phyloP scores from a whole-genome alignment of 2,113 vertebrate species.

The Callopanchax toddi region DNA sequence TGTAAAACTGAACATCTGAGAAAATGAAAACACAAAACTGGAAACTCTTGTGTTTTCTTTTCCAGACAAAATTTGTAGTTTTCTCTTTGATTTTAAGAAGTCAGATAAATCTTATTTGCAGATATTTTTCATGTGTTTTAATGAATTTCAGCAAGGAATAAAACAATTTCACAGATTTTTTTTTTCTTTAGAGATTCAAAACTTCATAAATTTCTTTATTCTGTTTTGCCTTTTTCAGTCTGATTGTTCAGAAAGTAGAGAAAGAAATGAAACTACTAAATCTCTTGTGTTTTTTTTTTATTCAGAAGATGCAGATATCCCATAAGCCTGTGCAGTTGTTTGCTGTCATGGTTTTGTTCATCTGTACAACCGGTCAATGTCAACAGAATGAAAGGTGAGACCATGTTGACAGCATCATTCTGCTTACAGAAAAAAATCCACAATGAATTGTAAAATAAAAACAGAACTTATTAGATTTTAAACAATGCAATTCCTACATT shows the following conservation, averaged over 20 bases:
- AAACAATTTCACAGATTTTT: background rate
- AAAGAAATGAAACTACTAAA: background rate
- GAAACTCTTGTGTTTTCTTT: background rate
- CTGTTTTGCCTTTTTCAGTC: background rate
- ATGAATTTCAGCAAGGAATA: too few species aligned
- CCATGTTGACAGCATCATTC: too few species aligned
- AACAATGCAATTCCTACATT: too few species aligned
- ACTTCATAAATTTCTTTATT: background rate
- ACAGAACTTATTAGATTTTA: too few species aligned
- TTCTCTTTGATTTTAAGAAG: too few species aligned
- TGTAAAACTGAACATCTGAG: background rate
- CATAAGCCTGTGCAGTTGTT: conserved; percentile 44
- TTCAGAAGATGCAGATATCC: conserved; percentile 55
- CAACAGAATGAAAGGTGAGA: conserved; percentile 73
- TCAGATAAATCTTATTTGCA: too few species aligned
- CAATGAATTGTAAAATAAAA: too few species aligned
- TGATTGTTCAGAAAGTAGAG: background rate
- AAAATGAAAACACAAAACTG: background rate
- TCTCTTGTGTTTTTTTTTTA: background rate
- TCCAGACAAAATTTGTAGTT: too few species aligned
- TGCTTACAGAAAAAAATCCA: too few species aligned
- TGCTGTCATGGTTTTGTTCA: conserved; percentile 60
- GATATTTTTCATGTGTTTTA: too few species aligned
- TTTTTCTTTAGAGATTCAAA: background rate
- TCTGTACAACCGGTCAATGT: conserved; percentile 51